Evolutionary conservation across 2,888 invertebrate genomes (phyloP).

Genomic region (Erpobdella octoculata): DNA sequence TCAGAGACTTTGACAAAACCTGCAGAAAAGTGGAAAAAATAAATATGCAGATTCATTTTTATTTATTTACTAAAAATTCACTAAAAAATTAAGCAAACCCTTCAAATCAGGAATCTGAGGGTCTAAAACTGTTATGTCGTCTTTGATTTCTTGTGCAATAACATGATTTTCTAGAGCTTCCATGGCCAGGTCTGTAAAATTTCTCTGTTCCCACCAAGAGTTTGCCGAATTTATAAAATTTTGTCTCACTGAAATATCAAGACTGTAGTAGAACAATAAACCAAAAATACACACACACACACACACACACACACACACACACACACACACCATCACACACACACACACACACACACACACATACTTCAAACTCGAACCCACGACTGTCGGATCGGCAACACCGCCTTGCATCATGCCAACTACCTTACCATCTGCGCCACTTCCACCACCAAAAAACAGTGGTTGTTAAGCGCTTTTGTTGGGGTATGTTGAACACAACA

Average conservation of each 20-base stretch:
- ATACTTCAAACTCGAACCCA: too few species aligned
- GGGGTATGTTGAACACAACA: too few species aligned
- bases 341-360: too few species aligned
- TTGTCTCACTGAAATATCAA: slow-evolving; percentile 34
- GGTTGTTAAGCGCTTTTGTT: too few species aligned
- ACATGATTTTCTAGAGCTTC: slow-evolving; percentile 41
- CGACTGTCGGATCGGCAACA: too few species aligned
- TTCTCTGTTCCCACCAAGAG: slow-evolving; percentile 45
- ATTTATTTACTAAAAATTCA: neutral
- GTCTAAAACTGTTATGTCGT: slow-evolving; percentile 21
- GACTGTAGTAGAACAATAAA: too few species aligned
- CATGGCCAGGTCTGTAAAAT: slow-evolving; percentile 41
- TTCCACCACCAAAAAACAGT: too few species aligned
- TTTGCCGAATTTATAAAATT: slow-evolving; percentile 39
- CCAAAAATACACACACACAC: too few species aligned
- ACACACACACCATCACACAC: too few species aligned
- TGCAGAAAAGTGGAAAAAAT: neutral
- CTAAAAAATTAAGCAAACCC: slow-evolving; percentile 22
- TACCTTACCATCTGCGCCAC: too few species aligned
- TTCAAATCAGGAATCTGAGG: slow-evolving; percentile 32
- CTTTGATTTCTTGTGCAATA: slow-evolving; percentile 37
- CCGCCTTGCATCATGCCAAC: too few species aligned
- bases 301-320: too few species aligned
- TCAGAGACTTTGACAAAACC: slow-evolving; percentile 7
- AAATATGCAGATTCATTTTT: neutral